Evolutionary conservation across 2,888 invertebrate genomes (phyloP).

Genomic region (Neocrepidodera transversa): DNA sequence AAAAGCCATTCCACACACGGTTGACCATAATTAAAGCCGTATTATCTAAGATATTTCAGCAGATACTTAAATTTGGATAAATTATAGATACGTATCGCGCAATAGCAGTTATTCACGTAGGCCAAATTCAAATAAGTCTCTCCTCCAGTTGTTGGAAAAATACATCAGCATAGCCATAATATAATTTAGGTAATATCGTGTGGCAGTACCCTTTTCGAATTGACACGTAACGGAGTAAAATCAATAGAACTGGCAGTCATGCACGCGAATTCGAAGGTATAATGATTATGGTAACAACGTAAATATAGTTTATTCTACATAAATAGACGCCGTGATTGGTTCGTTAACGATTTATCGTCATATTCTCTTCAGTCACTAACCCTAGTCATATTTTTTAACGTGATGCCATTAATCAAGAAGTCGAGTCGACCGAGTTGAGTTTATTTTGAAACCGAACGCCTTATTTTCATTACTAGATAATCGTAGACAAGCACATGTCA

Average conservation of each 20-base stretch:
- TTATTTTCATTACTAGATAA: too few relatives aligned
- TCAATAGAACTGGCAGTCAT: constrained; percentile 43
- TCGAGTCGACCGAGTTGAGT: neutral
- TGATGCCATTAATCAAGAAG: constrained; percentile 21
- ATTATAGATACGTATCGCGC: constrained; percentile 24
- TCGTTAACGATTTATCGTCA: constrained; percentile 37
- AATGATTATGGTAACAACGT: constrained; percentile 40
- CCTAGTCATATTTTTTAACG: constrained; percentile 23
- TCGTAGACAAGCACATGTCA: too few relatives aligned
- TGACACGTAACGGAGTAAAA: constrained; percentile 48
- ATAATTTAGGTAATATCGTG: constrained; percentile 45
- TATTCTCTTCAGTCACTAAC: constrained; percentile 29
- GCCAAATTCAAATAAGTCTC: constrained; percentile 23
- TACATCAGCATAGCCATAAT: constrained; percentile 32
- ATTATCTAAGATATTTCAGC: constrained; percentile 14
- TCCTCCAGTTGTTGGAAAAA: constrained; percentile 17
- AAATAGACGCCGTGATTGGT: constrained; percentile 38
- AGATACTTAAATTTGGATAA: constrained; percentile 23
- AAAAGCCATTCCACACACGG: neutral
- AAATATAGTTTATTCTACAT: constrained; percentile 39
- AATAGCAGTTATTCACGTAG: constrained; percentile 24
- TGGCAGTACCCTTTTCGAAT: constrained; percentile 44
- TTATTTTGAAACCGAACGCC: neutral
- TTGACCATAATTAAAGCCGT: neutral
- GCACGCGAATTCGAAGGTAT: constrained; percentile 42